phyloP scores from a whole-genome alignment of 2,113 vertebrate species.

The Sphaerodactylus townsendi region DNA sequence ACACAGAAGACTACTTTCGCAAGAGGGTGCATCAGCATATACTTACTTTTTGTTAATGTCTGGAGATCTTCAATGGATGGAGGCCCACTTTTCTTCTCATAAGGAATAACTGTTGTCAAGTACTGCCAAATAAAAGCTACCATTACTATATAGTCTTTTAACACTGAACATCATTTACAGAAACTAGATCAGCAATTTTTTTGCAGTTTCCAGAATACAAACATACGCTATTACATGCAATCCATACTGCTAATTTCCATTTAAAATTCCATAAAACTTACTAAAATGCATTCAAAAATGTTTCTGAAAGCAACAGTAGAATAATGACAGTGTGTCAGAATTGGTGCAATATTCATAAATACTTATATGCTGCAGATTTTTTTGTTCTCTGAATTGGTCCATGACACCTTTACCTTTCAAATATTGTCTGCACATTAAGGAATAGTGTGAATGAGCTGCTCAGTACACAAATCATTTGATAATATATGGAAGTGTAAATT shows the following conservation, averaged over 20 bases:
- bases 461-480: not conserved
- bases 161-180: not conserved
- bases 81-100: conserved; percentile 90
- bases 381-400: not conserved
- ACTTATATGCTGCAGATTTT: not conserved
- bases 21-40: conserved; percentile 11
- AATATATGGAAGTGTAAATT: not conserved
- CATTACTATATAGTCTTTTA: conserved; percentile 26
- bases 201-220: not conserved
- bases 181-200: not conserved
- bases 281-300: not conserved
- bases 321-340: not conserved
- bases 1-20: not conserved
- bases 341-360: not conserved
- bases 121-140: conserved; percentile 80
- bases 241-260: not conserved
- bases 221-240: not conserved
- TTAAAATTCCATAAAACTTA: conserved; percentile 6
- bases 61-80: conserved; percentile 96
- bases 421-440: not conserved
- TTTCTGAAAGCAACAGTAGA: not conserved
- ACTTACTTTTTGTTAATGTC: conserved; percentile 96
- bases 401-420: not conserved
- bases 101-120: conserved; percentile 97
- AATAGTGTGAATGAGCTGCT: not conserved